These are phyloP conservation scores for Dipodomys spectabilis DNA, from an alignment of 2,113 vertebrate genomes.

Conservation along the genomic window DNA sequence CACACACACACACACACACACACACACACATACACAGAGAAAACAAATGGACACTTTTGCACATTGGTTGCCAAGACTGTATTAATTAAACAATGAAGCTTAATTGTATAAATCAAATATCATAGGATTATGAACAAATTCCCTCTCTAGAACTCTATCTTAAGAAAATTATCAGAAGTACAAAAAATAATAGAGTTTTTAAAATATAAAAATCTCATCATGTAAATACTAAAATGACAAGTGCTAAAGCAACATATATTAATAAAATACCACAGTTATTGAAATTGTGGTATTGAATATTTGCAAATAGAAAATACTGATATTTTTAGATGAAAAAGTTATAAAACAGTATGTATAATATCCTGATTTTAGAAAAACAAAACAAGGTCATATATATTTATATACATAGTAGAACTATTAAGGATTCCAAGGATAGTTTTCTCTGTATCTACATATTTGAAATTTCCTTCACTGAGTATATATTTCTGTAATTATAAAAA, in stretches of 20 bases:
- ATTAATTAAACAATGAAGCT: not conserved
- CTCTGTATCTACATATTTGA: not conserved
- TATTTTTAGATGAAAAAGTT: not conserved
- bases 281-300: not conserved
- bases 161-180: not conserved
- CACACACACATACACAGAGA: no score
- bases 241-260: not conserved
- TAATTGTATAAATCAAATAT: not conserved
- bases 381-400: not conserved
- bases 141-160: not conserved
- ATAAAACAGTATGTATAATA: not conserved
- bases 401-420: no score
- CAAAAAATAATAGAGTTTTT: not conserved
- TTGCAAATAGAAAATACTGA: not conserved
- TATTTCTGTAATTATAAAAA: not conserved
- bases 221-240: not conserved
- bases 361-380: not conserved
- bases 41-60: not conserved
- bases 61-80: not conserved
- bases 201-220: not conserved
- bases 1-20: no score
- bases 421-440: not conserved
- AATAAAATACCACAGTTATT: not conserved
- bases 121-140: not conserved
- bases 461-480: not conserved